These are phyloP conservation scores for Oryzias sinensis DNA, from an alignment of 2,797 vertebrate species.

Conservation along the genomic window DNA sequence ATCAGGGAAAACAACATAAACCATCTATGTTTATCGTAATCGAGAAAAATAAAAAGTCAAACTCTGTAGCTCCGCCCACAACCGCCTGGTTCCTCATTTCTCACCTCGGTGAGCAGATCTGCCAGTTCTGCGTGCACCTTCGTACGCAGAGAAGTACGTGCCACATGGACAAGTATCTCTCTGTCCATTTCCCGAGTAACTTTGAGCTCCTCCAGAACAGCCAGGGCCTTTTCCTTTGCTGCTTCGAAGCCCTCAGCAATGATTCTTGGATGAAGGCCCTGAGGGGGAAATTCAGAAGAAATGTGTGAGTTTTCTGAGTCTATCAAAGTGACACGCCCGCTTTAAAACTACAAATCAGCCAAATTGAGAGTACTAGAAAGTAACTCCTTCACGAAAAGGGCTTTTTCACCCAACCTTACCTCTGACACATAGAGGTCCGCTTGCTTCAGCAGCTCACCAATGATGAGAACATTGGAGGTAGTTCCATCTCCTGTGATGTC, in stretches of 20 bases:
- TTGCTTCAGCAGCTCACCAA: conserved; percentile 95
- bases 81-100: conserved; percentile 44
- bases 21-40: neutral
- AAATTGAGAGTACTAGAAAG: neutral
- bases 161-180: conserved; percentile 89
- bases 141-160: conserved; percentile 92
- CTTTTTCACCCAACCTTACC: conserved; percentile 64
- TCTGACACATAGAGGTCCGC: conserved; percentile 96
- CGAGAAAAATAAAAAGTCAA: neutral
- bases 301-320: neutral
- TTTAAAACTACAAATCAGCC: too few species aligned
- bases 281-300: neutral
- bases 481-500: conserved; percentile 99
- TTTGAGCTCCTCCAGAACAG: conserved; percentile 87
- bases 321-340: neutral
- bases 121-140: conserved; percentile 93
- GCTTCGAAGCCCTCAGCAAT: conserved; percentile 95
- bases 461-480: conserved; percentile 96
- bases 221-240: conserved; percentile 90
- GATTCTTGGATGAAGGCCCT: conserved; percentile 97
- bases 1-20: too few species aligned
- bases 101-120: conserved; percentile 93
- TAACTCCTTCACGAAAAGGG: neutral
- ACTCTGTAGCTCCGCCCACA: too few species aligned
- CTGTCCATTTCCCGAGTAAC: conserved; percentile 87